These are phyloP conservation scores for Eilema sororculum DNA, from an alignment of 2,888 invertebrate species.

Conservation along the genomic window DNA sequence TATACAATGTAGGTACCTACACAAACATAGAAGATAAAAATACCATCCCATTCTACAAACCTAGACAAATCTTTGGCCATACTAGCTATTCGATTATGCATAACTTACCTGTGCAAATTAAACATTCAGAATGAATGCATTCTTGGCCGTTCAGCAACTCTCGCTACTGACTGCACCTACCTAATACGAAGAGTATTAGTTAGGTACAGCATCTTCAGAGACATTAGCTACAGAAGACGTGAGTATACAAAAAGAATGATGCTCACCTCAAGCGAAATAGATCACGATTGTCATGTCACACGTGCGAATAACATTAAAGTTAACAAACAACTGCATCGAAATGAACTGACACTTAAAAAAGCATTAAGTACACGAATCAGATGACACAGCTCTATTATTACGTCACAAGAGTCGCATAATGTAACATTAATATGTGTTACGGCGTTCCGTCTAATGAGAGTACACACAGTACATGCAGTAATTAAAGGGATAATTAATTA, in stretches of 20 bases:
- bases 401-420: background rate
- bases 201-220: background rate
- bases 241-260: background rate
- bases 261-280: background rate
- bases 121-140: too few relatives aligned
- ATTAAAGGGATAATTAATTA: background rate
- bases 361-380: constrained; percentile 4
- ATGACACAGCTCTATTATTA: constrained; percentile 3
- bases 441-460: background rate
- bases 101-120: too few relatives aligned
- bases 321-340: constrained; percentile 4
- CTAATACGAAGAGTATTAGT: too few relatives aligned
- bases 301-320: background rate
- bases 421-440: background rate
- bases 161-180: background rate
- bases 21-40: too few relatives aligned
- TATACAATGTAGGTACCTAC: too few relatives aligned
- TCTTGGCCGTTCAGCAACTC: background rate
- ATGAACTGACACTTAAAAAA: constrained; percentile 7
- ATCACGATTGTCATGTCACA: background rate
- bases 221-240: background rate
- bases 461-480: background rate
- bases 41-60: background rate
- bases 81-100: background rate
- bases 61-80: background rate